Evolutionary conservation across 2,113 vertebrate genomes (phyloP), one percentile per base, ranked within the genome.

Genomic region (Xenus cinereus): DNA sequence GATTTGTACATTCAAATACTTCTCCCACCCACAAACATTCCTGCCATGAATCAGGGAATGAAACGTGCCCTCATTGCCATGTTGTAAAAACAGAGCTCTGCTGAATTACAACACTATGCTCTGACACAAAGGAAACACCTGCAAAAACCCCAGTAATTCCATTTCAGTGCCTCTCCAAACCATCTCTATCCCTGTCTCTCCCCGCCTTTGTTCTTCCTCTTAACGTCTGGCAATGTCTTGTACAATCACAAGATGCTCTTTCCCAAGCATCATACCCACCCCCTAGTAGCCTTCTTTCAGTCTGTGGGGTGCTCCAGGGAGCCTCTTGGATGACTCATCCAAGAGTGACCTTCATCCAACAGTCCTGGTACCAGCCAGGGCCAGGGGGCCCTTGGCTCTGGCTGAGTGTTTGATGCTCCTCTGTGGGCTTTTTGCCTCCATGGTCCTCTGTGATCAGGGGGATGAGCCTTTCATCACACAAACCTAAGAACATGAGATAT

Each of bases 31-130:
- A 60, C 14, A 64, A 37, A 37, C 9, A 1, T 35, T 6, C 21
- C 41, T 63, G 46, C 28, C 0, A 3, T 21, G 43, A 59, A 43
- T 13, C 10, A 33, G 30, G 32, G n/a, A 24, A 53, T 26, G 6
- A 89, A 43, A 23, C 5, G 23, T 33, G 15, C 7, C 32, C 16
- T 75, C 2, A 0, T 6, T 56, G 18, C 2, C 10, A 1, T 32
- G 21, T 21, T 64, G 4, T 32, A 57, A 60, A 43, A 73, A 4
- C 3, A 27, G 10, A 80, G 18, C 39, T 62, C 5, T 23, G 11
- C 9, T 12, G 35, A 13, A 20, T 22, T 45, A 32, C 30, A 46
- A 2, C 32, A 5, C 18, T 50, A 6, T 48, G 23, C 9, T 51
- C 21, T 63, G 53, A 46, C 8, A 17, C 5, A 6, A 75, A 23